Evolutionary conservation across 2,888 invertebrate species (phyloP), one percentile per base, ranked within the genome.

Genomic region (Eupithecia inturbata): DNA sequence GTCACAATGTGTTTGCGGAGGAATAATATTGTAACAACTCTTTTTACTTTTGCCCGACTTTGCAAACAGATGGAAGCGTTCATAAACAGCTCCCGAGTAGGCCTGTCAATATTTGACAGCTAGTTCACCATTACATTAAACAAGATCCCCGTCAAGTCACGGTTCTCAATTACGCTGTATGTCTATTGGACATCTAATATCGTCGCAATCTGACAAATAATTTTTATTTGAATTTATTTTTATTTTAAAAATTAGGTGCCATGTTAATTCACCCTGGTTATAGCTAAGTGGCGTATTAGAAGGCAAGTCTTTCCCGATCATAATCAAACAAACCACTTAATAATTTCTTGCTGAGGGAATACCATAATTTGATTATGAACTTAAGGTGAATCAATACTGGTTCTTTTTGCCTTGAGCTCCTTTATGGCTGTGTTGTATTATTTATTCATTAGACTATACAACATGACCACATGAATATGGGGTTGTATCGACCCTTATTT

Each of bases 381-480:
- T 53, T 53, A 22, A 22, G 53, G 57, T 14, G 14, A 57, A 57
- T 57, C 57, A 57, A 57, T 57, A 26, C 26, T 14, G 5, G 22
- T 57, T 53, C 10, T 26, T 14, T 57, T 57, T 26, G 26, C 57
- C 26, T 57, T 57, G 57, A 57, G 4, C 57, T 57, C 39, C 57
- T 57, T 53, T 53, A 53, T 14, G 22, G n/a, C 63, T 33, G 31
- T 63, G 33, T 16, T 70, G 49, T 53, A 72, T 75, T 45, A 75
- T 36, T 64, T 75, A 72, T 72, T 75, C 75, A 75, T 75, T 68
- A 67, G 36, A 62, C 70, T 41, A 67, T 71, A 63, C n/a, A n/a
- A 64, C 68, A 57, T 64, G 72, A 75, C 68, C 31, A 66, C 45
- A 68, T 67, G 67, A 45, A 63, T 70, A 69, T 53, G 26, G 49